Evolutionary conservation across 2,113 vertebrate species (phyloP).

Genomic region (Lepus europaeus): DNA sequence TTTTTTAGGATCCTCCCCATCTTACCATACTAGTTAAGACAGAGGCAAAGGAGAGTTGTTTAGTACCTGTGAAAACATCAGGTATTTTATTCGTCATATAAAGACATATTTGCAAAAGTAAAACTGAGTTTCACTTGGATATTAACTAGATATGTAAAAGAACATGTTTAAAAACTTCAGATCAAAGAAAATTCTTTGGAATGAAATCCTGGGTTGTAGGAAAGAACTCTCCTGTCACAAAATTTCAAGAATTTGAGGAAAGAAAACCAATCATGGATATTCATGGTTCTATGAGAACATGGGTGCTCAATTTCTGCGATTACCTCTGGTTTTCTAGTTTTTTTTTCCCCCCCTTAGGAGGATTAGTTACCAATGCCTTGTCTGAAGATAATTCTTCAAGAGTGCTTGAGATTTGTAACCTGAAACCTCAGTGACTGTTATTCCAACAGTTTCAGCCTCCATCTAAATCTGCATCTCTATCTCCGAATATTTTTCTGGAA

Average conservation of each 20-base stretch:
- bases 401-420: background rate
- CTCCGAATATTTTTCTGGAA: background rate
- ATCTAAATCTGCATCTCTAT: background rate
- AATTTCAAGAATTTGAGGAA: background rate
- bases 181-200: background rate
- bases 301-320: background rate
- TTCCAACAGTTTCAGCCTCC: background rate
- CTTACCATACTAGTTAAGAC: background rate
- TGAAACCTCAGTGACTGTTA: background rate
- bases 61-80: background rate
- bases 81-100: background rate
- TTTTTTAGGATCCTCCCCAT: background rate
- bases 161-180: background rate
- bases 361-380: background rate
- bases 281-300: background rate
- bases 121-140: background rate
- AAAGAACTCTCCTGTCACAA: background rate
- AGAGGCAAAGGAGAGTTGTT: background rate
- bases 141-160: background rate
- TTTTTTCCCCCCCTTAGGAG: background rate
- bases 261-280: background rate
- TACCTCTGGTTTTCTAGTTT: background rate
- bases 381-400: background rate
- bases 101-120: background rate
- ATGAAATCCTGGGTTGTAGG: background rate